Percentiles rank a stretch among this genome's conserved stretches.
Evolutionary conservation across 2,888 invertebrate species (phyloP).

Genomic region (Anorthoa munda): DNA sequence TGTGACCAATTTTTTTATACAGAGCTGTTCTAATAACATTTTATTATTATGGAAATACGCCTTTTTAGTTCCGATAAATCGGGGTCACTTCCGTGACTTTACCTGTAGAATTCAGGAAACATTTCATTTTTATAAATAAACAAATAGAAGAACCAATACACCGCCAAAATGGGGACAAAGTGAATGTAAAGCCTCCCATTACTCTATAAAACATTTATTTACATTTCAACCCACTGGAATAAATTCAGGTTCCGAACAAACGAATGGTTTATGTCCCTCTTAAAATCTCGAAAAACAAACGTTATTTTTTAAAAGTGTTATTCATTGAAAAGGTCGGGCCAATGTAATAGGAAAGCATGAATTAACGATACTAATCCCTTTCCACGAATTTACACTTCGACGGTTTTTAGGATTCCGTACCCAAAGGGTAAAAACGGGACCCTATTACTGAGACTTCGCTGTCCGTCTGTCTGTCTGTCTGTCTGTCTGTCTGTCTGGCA

Average conservation of each 20-base stretch:
- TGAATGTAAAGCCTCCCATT: slow-evolving; percentile 36
- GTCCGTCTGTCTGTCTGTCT: too few species aligned
- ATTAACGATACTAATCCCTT: background rate
- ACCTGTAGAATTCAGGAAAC: background rate
- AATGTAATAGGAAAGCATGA: background rate
- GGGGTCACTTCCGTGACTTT: background rate
- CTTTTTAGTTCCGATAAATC: background rate
- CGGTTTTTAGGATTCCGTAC: too few species aligned
- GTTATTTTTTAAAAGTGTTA: background rate
- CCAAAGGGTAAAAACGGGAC: too few species aligned
- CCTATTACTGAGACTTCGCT: too few species aligned
- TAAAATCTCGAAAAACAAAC: slow-evolving; percentile 23
- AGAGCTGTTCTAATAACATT: background rate
- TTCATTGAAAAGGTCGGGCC: background rate
- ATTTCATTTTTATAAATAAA: slow-evolving; percentile 17
- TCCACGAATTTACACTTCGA: background rate
- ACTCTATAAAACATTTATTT: slow-evolving; percentile 40
- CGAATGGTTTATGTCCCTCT: slow-evolving; percentile 11
- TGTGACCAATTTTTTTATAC: background rate
- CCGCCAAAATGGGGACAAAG: slow-evolving; percentile 29
- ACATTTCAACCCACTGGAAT: slow-evolving; percentile 26
- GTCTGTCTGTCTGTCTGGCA: too few species aligned
- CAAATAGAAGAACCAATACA: slow-evolving; percentile 15
- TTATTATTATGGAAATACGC: background rate
- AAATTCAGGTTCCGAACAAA: slow-evolving; percentile 30